A percentile compares a stretch with the other conserved stretches of the same genome.
Evolutionary conservation across 2,888 invertebrate species (phyloP).

Genomic region (Crematogaster levior): DNA sequence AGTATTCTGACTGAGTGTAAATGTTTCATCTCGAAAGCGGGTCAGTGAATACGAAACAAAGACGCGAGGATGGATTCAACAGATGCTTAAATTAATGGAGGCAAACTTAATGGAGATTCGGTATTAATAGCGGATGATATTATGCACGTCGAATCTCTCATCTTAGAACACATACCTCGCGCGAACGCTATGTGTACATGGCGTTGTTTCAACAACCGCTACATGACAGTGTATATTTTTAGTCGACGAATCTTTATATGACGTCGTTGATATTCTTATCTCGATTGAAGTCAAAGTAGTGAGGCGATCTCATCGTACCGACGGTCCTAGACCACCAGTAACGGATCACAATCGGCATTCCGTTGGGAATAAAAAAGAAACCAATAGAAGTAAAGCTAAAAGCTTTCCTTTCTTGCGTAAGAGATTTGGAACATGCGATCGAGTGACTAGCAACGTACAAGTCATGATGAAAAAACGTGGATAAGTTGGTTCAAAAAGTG

Average conservation of each 20-base stretch:
- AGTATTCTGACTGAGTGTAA: constrained; percentile 26
- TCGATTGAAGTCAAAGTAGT: constrained; percentile 38
- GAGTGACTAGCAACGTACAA: not conserved
- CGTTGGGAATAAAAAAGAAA: not conserved
- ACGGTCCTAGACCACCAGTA: not conserved
- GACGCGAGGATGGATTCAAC: not conserved
- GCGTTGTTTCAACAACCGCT: constrained; percentile 17
- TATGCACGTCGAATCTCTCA: not conserved
- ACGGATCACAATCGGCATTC: constrained; percentile 30
- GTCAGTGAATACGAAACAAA: not conserved
- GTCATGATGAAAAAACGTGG: not conserved
- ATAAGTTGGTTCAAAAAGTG: not conserved
- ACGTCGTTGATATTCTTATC: constrained; percentile 53
- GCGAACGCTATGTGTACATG: not conserved
- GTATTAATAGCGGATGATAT: not conserved
- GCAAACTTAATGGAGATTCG: not conserved
- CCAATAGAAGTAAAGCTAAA: not conserved
- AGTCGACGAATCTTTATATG: constrained; percentile 35
- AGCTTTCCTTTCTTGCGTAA: not conserved
- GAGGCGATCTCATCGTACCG: not conserved
- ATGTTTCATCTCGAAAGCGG: constrained; percentile 20
- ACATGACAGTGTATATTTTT: constrained; percentile 48
- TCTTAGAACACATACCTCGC: not conserved
- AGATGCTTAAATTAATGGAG: constrained; percentile 5
- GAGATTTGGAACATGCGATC: not conserved